phyloP scores from a whole-genome alignment of 2,888 invertebrate genomes.

The Coelinius sp. region DNA sequence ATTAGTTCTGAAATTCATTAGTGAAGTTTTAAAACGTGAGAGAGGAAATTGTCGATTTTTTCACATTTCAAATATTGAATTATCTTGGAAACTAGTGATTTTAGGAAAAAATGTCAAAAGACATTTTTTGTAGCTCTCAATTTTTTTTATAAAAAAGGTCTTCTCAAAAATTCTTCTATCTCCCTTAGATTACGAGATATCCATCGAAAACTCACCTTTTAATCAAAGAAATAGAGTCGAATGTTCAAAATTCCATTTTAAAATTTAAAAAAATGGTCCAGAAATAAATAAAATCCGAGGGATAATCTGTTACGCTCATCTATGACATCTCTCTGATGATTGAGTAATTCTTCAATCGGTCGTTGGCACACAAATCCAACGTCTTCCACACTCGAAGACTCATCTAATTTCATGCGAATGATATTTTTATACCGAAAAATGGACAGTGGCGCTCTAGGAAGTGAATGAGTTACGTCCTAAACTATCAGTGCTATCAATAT shows the following conservation, averaged over 20 bases:
- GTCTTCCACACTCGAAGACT: background rate
- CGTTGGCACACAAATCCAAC: background rate
- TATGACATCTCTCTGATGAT: background rate
- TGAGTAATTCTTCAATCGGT: background rate
- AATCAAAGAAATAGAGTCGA: background rate
- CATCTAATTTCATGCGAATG: background rate
- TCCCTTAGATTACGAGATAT: background rate
- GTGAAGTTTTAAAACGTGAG: too few species aligned
- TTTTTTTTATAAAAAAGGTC: background rate
- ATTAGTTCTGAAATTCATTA: too few species aligned
- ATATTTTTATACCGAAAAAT: constrained; percentile 10
- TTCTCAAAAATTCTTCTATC: background rate
- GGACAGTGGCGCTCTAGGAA: constrained; percentile 21
- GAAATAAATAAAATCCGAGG: too few species aligned
- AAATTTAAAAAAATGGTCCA: too few species aligned
- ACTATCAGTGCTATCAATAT: background rate
- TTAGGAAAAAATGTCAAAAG: too few species aligned
- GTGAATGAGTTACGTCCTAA: background rate
- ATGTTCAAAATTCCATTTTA: too few species aligned
- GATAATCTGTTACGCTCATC: background rate
- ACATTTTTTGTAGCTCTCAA: background rate
- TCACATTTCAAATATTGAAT: too few species aligned
- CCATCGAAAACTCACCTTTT: background rate
- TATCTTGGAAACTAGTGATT: too few species aligned
- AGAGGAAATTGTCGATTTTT: too few species aligned